These are phyloP conservation scores for Ectropis crepuscularia DNA, from an alignment of 2,888 invertebrate species.

Conservation along the genomic window DNA sequence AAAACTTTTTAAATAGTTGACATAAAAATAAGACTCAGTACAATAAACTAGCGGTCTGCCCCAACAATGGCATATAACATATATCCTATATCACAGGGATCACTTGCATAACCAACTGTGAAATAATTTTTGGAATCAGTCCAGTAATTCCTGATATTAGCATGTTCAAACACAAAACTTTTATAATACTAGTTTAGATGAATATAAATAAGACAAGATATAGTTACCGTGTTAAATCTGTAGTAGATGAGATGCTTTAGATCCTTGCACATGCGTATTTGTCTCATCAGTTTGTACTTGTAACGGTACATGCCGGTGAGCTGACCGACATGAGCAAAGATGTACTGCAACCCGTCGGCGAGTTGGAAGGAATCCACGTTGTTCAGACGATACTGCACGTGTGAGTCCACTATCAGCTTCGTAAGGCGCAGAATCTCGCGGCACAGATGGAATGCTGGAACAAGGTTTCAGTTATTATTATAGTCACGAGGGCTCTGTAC, in stretches of 20 bases:
- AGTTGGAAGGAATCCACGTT: constrained; percentile 99
- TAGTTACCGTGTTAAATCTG: constrained; percentile 97
- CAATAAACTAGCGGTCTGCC: too few relatives aligned
- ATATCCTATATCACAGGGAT: too few relatives aligned
- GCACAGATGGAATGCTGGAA: constrained; percentile 97
- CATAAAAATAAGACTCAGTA: too few relatives aligned
- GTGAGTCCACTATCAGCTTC: constrained; percentile 99
- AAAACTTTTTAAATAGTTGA: too few relatives aligned
- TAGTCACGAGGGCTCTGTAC: not conserved
- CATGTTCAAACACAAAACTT: too few relatives aligned
- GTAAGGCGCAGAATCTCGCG: constrained; percentile 99
- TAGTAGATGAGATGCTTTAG: constrained; percentile 99
- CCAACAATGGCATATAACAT: too few relatives aligned
- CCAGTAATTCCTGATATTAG: too few relatives aligned
- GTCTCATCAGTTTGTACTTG: constrained; percentile 99
- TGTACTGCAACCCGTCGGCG: constrained; percentile 99
- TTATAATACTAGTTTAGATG: too few relatives aligned
- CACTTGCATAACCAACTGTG: too few relatives aligned
- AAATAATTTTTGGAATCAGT: too few relatives aligned
- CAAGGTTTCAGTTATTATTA: constrained; percentile 3
- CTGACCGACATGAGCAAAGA: constrained; percentile 99
- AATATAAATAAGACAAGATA: too few relatives aligned
- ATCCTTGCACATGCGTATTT: constrained; percentile 99
- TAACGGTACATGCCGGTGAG: constrained; percentile 99
- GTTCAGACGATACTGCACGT: constrained; percentile 99